Percentiles rank a stretch among this genome's conserved stretches.
Conservation (phyloP, 2,113 vertebrate genomes). For the Eira barbara region DNA sequence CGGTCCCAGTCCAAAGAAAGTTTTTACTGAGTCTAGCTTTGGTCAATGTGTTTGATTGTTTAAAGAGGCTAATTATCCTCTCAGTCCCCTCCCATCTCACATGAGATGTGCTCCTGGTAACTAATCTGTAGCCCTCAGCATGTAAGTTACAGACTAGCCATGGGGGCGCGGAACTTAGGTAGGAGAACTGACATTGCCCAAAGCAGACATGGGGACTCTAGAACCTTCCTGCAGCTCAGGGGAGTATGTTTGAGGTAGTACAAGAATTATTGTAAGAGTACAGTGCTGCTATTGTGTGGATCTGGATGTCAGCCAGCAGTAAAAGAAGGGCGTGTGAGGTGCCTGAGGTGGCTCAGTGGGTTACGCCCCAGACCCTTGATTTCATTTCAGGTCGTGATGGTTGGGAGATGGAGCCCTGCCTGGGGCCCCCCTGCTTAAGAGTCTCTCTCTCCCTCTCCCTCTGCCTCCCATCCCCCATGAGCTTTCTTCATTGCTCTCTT, state of each 20-base stretch:
- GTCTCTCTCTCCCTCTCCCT: not conserved
- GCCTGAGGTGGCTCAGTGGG: not conserved
- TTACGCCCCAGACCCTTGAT: not conserved
- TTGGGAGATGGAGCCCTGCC: not conserved
- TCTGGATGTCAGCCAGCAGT: not conserved
- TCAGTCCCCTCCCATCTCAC: not conserved
- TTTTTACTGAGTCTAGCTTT: not conserved
- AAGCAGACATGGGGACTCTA: not conserved
- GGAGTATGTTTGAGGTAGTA: not conserved
- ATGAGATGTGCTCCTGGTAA: not conserved
- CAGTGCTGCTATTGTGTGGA: not conserved
- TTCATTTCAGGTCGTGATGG: not conserved
- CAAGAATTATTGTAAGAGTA: not conserved
- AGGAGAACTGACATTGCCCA: not conserved
- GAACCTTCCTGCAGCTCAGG: not conserved
- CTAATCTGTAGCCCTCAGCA: not conserved
- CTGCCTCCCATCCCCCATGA: not conserved
- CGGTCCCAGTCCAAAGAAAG: conserved; percentile 19
- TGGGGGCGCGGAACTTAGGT: not conserved
- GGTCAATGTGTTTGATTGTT: not conserved
- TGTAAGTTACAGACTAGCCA: not conserved
- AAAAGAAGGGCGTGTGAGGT: not conserved
- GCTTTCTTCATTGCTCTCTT: not conserved
- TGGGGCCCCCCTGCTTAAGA: not conserved
- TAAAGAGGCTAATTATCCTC: not conserved